Evolutionary conservation across 2,888 invertebrate genomes (phyloP), one percentile per base, ranked within the genome.

Genomic region (Lysandra coridon): DNA sequence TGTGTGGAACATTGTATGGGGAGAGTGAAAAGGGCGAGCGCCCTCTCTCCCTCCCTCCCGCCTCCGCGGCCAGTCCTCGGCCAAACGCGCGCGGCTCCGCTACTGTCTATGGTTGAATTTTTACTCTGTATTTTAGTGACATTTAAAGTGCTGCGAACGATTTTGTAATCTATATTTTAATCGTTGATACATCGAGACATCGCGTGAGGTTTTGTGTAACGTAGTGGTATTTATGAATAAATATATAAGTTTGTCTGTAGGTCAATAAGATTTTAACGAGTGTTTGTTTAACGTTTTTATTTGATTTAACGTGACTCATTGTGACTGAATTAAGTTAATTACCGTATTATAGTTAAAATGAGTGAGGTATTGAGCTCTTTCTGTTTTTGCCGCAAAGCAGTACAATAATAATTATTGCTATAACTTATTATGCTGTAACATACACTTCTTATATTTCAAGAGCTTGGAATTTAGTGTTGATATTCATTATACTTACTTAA

Each of bases 21-120:
- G 60, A 78, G 77, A 77, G 80, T 80, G 80, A 80, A 80, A 78
- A 79, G 74, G 44, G 78, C 78, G 74, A 78, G 73, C 81, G 30
- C 79, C 73, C 80, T 76, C 79, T 79, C 60, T 78, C 80, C 80
- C 79, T 80, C 73, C 80, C 60, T 60, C 78, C 44, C 60, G 64
- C 78, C 81, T 62, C 60, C 62, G 33, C 73, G 78, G 81, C 76
- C 83, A 83, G 83, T 83, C 83, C 77, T 78, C 81, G 75, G 79
- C 78, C 80, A 81, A 80, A 81, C 82, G 81, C 80, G 82, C 79
- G 80, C 73, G 81, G 60, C 80, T 75, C 78, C 69, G 78, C 79
- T 80, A 23, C 69, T 60, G 62, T 62, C 57, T 30, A 62, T 10
- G 76, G 37, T 23, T 53, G 79, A 44, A 33, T 57, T 33, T 76